Evolutionary conservation across 2,888 invertebrate species (phyloP), one percentile per base, ranked within the genome.

Genomic region (Drosophila longiperda): DNA sequence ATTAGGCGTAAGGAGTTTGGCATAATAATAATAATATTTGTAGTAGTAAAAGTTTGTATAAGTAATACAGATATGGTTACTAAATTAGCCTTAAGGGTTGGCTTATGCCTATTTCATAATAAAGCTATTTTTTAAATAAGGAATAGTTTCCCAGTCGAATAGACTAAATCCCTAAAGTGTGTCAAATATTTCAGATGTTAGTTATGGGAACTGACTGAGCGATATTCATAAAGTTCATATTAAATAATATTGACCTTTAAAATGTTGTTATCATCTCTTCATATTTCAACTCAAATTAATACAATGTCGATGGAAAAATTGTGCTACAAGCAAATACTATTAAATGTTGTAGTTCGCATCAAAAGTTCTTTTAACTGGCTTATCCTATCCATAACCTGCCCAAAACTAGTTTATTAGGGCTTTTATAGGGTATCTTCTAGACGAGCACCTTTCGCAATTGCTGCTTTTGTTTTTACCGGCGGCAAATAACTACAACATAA

Each of bases 401-500:
- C 38, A 29, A 55, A 12, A 38, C 55, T 29, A 38, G 29, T 55
- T 55, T 26, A n/a, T 7, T 9, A 12, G 4, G 26, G 54, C 52
- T 50, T 40, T 40, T 5, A 38, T 15, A 29, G 34, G 26, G 50
- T 57, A 50, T 50, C 55, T 36, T 6, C 5, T 15, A 3, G 55
- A 11, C 34, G 8, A n/a, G 3, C 33, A 23, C 20, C 29, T 29
- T 1, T 3, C 0, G 50, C 23, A 32, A 12, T 49, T 66, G 29
- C n/a, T 52, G 33, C 15, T 55, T 17, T 50, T 65, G 42, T 40
- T 48, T 50, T 78, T 85, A 77, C 78, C 82, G 71, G 67, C 75
- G 78, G 82, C 83, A 85, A 83, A 71, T 80, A 82, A 80, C 82
- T 76, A 79, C 75, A 87, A 68, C 87, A 81, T 84, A 84, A 87